Base-by-base conservation (phyloP, 2,113 vertebrate species). In the Hipposideros armiger region DNA sequence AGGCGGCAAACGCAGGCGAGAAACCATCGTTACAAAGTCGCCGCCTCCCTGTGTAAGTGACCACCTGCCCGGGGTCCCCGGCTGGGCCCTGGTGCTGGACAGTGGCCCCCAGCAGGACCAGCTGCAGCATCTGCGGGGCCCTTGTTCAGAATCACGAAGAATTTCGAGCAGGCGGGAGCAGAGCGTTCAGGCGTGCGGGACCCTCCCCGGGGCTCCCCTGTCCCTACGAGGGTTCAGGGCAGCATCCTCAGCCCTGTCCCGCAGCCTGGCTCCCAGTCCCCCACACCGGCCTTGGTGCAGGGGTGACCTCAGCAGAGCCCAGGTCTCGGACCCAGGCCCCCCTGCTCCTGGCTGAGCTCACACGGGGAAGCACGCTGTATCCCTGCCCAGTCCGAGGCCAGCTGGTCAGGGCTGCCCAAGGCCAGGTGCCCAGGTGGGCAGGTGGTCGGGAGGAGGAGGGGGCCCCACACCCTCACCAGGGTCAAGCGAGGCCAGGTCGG, bases 1-100 rank as follows among this genome's bases (percentile, higher is more conserved):
- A 9, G 32, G 62, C 0, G 60, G 60, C 78, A 69, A 26, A 54
- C 5, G 4, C 64, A 14, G 1, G 47, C 2, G 7, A n/a, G 77
- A 81, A 40, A 14, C 15, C 4, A 5, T 11, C 3, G 5, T 19
- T 3, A 16, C 32, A 4, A 22, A 73, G 69, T 3, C 56, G 4
- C 32, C 0, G 0, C 6, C 0, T 17, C 45, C 9, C 16, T 20
- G 10, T 36, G 0, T 8, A 7, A 20, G 70, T 0, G 82, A 24
- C 50, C 0, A 6, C 45, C 47, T 14, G 3, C 64, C 22, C 5
- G 1, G n/a, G 2, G 5, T 52, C 72, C 42, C 81, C 3, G 4
- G 42, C 47, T 4, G 11, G 83, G 72, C 32, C 70, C 62, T 4
- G 11, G 28, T 30, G 70, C 42, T 7, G 24, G 50, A n/a, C 7